Evolutionary conservation across 2,888 invertebrate genomes (phyloP).

Genomic region (Ichneumoninae sp.): DNA sequence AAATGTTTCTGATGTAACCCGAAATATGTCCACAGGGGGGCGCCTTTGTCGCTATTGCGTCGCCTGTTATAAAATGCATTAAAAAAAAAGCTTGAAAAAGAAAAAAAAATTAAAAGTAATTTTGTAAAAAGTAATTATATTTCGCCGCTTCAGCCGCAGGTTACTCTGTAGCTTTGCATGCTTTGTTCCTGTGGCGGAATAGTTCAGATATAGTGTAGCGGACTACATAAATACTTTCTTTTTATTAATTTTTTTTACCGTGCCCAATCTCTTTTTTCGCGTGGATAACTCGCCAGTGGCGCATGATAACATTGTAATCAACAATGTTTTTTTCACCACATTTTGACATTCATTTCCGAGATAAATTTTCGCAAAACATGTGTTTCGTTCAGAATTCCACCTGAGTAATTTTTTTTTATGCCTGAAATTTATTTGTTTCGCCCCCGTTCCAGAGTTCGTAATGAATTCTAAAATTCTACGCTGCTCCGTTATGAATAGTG

Average conservation of each 20-base stretch:
- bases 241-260: background rate
- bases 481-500: background rate
- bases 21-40: constrained; percentile 67
- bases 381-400: background rate
- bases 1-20: constrained; percentile 70
- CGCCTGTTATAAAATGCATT: constrained; percentile 76
- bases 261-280: background rate
- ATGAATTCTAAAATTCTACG: background rate
- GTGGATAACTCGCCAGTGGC: background rate
- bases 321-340: background rate
- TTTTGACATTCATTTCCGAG: background rate
- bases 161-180: constrained; percentile 17
- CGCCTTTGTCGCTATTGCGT: constrained; percentile 41
- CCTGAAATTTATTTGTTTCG: background rate
- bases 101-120: background rate
- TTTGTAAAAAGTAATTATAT: background rate
- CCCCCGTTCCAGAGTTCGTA: background rate
- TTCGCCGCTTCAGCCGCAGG: constrained; percentile 35
- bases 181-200: constrained; percentile 18
- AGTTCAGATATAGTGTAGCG: background rate
- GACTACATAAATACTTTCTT: constrained; percentile 8
- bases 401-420: background rate
- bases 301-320: background rate
- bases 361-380: background rate
- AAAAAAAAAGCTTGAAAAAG: constrained; percentile 61